Evolutionary conservation across 2,888 invertebrate genomes (phyloP).

Genomic region (Luperina testacea): DNA sequence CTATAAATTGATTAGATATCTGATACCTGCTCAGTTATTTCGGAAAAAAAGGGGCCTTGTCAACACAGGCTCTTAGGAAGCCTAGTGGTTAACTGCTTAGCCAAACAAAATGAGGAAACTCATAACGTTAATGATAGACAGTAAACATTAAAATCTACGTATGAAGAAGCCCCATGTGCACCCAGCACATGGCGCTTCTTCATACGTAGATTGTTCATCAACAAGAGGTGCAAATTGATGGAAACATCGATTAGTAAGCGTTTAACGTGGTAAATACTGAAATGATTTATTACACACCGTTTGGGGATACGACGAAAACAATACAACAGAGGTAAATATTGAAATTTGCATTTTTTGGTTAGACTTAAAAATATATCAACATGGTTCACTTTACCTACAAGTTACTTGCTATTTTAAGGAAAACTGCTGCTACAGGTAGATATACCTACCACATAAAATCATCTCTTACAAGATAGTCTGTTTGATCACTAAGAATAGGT

Average conservation of each 20-base stretch:
- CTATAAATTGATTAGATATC: conserved; percentile 7
- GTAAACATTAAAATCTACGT: conserved; percentile 39
- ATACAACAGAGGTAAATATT: background rate
- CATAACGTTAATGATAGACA: conserved; percentile 23
- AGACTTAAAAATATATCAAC: background rate
- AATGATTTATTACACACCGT: conserved; percentile 20
- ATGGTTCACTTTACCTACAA: background rate
- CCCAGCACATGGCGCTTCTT: too few relatives aligned
- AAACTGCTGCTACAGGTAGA: background rate
- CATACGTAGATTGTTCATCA: conserved; percentile 11
- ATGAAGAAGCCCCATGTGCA: conserved; percentile 5
- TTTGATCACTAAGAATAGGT: conserved; percentile 25
- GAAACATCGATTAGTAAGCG: conserved; percentile 46
- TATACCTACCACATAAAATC: conserved; percentile 5
- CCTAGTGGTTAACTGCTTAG: conserved; percentile 22
- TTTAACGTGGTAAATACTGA: conserved; percentile 12
- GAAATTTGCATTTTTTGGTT: background rate
- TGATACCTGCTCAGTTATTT: background rate
- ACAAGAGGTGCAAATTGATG: conserved; percentile 35
- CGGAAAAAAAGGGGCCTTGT: conserved; percentile 3
- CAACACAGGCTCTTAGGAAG: conserved; percentile 19
- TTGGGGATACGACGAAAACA: background rate
- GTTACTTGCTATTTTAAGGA: background rate
- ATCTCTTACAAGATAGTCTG: background rate
- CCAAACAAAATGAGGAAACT: conserved; percentile 33